Evolutionary conservation across 2,888 invertebrate species (phyloP).

Genomic region (Dione juno): DNA sequence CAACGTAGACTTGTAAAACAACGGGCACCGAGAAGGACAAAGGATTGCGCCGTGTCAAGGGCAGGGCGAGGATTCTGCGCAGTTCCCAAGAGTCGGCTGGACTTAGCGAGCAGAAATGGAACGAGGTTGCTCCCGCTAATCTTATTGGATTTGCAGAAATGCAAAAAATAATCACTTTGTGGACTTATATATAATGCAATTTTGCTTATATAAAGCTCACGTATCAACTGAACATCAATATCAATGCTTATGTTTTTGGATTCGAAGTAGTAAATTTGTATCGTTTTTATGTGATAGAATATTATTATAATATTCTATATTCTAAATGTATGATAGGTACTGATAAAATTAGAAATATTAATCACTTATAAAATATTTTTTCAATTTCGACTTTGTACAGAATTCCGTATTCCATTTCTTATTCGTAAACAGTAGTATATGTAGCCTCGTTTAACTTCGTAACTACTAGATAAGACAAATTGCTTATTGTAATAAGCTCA

Average conservation of each 20-base stretch:
- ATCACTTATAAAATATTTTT: too few species aligned
- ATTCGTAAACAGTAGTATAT: neutral
- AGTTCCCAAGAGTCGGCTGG: conserved; percentile 48
- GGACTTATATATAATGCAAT: neutral
- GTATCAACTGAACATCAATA: too few species aligned
- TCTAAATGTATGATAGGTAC: neutral
- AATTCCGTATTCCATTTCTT: neutral
- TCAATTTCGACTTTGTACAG: too few species aligned
- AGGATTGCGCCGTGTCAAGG: conserved; percentile 75
- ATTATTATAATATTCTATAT: neutral
- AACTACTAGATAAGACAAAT: conserved; percentile 13
- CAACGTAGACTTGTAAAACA: conserved; percentile 24
- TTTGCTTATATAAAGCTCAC: neutral
- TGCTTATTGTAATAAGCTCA: conserved; percentile 15
- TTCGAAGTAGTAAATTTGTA: neutral
- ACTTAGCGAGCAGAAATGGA: conserved; percentile 52
- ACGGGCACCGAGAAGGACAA: conserved; percentile 63
- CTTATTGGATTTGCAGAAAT: conserved; percentile 17
- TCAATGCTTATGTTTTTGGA: neutral
- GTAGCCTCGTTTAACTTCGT: neutral
- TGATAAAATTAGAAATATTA: neutral
- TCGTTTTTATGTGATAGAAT: neutral
- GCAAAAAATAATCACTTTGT: neutral
- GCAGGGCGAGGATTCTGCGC: conserved; percentile 80
- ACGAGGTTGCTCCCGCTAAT: conserved; percentile 49